phyloP scores from a whole-genome alignment of 2,797 vertebrate species.

The Paedocypris micromegethes region DNA sequence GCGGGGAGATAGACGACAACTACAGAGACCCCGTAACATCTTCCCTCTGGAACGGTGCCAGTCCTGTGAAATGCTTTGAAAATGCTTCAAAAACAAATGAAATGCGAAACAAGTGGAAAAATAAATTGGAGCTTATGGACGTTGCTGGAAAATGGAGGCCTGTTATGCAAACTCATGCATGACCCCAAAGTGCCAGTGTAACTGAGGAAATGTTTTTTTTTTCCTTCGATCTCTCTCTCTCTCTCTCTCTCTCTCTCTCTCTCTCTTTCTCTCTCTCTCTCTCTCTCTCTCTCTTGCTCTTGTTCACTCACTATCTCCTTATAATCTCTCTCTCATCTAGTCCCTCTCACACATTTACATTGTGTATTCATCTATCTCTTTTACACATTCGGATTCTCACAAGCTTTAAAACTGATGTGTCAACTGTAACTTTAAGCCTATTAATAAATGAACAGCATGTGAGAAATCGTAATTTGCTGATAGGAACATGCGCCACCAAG shows the following conservation, averaged over 20 bases:
- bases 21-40: conserved; percentile 4
- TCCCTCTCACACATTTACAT: too few species aligned
- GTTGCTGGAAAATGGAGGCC: conserved; percentile 44
- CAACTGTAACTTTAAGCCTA: conserved; percentile 64
- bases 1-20: background rate
- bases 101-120: conserved; percentile 44
- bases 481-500: conserved; percentile 8
- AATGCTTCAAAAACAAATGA: conserved; percentile 22
- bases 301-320: too few species aligned
- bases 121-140: conserved; percentile 49
- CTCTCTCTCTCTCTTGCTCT: background rate
- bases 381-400: conserved; percentile 48
- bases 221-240: conserved; percentile 48
- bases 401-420: conserved; percentile 62
- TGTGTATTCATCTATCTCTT: conserved; percentile 10
- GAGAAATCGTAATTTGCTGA: conserved; percentile 24
- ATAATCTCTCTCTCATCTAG: too few species aligned
- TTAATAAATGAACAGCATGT: conserved; percentile 59
- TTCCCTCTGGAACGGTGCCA: conserved; percentile 18
- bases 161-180: conserved; percentile 53
- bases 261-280: background rate
- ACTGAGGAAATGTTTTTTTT: conserved; percentile 56
- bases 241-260: conserved; percentile 33
- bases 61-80: conserved; percentile 13
- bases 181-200: conserved; percentile 49